A percentile compares a stretch with the other conserved stretches of the same genome.
phyloP scores from a whole-genome alignment of 1,140 invertebrate genomes.

The Lamellibrachia luymesi region DNA sequence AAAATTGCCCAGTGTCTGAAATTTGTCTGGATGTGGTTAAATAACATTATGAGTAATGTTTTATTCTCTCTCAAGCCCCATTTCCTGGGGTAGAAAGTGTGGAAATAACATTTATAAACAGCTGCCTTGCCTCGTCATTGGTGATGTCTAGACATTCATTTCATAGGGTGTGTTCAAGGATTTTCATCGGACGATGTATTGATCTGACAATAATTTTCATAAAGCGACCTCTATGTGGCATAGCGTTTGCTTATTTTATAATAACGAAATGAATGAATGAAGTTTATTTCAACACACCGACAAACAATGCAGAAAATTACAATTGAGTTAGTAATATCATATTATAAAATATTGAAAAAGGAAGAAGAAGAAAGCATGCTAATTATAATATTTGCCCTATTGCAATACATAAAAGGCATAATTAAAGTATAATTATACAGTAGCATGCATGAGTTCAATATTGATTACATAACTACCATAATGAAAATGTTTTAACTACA shows the following conservation, averaged over 20 bases:
- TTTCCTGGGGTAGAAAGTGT: neutral
- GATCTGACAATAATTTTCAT: neutral
- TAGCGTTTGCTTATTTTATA: neutral
- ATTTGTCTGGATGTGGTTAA: neutral
- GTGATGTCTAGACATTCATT: neutral
- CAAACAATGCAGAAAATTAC: no score
- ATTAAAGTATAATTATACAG: no score
- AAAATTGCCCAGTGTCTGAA: neutral
- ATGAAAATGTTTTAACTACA: no score
- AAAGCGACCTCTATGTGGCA: neutral
- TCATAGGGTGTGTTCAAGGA: neutral
- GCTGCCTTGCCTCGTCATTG: neutral
- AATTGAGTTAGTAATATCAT: no score
- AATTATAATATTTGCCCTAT: no score
- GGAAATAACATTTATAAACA: neutral
- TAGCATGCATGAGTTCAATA: no score
- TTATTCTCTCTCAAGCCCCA: neutral
- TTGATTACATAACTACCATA: no score
- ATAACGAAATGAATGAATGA: no score
- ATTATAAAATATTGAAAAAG: no score
- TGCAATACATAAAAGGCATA: no score
- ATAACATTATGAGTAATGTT: neutral
- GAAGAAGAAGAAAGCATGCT: no score
- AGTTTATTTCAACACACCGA: no score
- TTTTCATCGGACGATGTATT: neutral